Evolutionary conservation across 2,113 vertebrate species (phyloP).

Genomic region (Alethe castanea): DNA sequence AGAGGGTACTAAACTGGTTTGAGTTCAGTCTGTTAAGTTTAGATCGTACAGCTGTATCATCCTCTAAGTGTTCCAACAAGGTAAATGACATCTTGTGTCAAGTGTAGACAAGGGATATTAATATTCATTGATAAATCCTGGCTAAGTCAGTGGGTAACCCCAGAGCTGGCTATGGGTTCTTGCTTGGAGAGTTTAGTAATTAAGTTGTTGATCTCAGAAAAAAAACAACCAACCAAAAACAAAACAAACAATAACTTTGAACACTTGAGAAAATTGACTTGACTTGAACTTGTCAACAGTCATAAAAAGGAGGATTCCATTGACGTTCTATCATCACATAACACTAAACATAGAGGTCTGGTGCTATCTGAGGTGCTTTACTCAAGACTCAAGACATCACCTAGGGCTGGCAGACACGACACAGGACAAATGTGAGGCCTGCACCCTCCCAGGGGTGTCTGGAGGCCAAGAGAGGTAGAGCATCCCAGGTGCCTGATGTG

Average conservation of each 20-base stretch:
- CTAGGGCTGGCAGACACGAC: not conserved
- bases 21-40: not conserved
- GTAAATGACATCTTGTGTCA: fast-evolving
- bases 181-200: not conserved
- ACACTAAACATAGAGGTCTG: not conserved
- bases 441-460: not conserved
- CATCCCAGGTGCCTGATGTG: not conserved
- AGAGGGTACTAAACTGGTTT: not conserved
- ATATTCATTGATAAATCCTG: not conserved
- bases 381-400: not conserved
- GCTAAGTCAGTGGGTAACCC: not conserved
- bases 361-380: not conserved
- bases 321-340: not conserved
- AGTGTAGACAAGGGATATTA: not conserved
- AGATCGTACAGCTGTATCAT: not conserved
- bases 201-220: not conserved
- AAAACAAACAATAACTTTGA: not conserved
- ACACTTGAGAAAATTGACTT: not conserved
- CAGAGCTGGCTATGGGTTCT: not conserved
- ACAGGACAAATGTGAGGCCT: not conserved
- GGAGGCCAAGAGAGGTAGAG: not conserved
- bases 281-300: not conserved
- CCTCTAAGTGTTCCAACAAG: not conserved
- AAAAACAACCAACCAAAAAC: not conserved
- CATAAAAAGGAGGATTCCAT: not conserved